phyloP scores from a whole-genome alignment of 64 coral and sea anemone genomes.

The Montipora cactus region DNA sequence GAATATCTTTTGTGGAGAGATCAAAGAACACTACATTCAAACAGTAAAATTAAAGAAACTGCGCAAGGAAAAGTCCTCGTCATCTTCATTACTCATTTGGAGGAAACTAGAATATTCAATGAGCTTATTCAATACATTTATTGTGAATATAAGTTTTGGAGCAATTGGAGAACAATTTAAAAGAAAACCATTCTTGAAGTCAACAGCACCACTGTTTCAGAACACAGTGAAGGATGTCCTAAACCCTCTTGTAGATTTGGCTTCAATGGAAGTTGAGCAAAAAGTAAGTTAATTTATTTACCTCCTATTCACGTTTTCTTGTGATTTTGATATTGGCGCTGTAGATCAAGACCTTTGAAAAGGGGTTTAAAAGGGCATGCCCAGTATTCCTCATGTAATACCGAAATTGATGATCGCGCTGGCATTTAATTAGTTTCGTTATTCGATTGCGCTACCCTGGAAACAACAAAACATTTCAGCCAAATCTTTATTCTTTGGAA shows the following conservation, averaged over 20 bases:
- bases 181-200: slow-evolving; percentile 29
- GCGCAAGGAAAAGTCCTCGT: neutral
- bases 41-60: neutral
- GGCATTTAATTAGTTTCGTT: no score
- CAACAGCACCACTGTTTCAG: slow-evolving; percentile 26
- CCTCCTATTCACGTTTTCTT: no score
- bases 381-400: no score
- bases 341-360: no score
- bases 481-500: no score
- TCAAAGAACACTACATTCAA: slow-evolving; percentile 20
- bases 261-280: neutral
- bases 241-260: slow-evolving; percentile 24
- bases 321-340: no score
- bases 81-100: neutral
- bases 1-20: slow-evolving; percentile 43
- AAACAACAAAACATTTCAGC: no score
- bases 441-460: no score
- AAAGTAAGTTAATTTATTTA: slow-evolving; percentile 1
- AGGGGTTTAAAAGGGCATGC: no score
- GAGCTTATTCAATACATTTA: slow-evolving; percentile 54
- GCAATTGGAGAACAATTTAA: slow-evolving; percentile 64
- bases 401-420: no score
- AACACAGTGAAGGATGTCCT: slow-evolving; percentile 41
- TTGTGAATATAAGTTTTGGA: slow-evolving; percentile 76
- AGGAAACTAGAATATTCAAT: slow-evolving; percentile 24